phyloP scores from a whole-genome alignment of 2,888 invertebrate genomes.

The Galerucella calmariensis region DNA sequence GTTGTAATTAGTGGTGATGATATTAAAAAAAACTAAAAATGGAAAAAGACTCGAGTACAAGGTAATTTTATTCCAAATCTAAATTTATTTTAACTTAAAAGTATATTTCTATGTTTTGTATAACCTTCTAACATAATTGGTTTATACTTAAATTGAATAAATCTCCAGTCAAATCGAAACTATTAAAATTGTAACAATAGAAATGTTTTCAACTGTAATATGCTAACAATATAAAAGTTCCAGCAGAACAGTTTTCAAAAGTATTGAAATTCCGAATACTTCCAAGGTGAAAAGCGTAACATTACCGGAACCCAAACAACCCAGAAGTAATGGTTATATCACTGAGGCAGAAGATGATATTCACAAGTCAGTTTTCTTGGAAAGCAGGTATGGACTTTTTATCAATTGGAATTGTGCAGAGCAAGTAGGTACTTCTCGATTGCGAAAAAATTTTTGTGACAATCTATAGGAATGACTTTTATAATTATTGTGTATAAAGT shows the following conservation, averaged over 20 bases:
- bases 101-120: background rate
- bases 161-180: background rate
- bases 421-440: too few relatives aligned
- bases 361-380: slow-evolving; percentile 23
- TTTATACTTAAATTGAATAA: background rate
- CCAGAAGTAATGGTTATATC: background rate
- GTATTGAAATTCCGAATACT: slow-evolving; percentile 29
- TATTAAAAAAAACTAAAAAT: background rate
- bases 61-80: slow-evolving; percentile 1
- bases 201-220: background rate
- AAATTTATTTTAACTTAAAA: too few relatives aligned
- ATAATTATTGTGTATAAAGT: too few relatives aligned
- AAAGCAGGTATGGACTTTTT: slow-evolving; percentile 21
- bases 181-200: background rate
- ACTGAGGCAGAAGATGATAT: slow-evolving; percentile 11
- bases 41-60: slow-evolving; percentile 21
- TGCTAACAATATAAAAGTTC: slow-evolving; percentile 12
- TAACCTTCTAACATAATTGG: background rate
- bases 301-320: background rate
- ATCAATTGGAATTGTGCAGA: background rate
- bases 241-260: slow-evolving; percentile 21
- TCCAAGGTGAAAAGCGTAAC: slow-evolving; percentile 29
- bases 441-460: too few relatives aligned
- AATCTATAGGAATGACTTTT: too few relatives aligned
- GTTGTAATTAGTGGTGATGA: background rate